phyloP scores from a whole-genome alignment of 2,888 invertebrate genomes.

The Netelia melanura region DNA sequence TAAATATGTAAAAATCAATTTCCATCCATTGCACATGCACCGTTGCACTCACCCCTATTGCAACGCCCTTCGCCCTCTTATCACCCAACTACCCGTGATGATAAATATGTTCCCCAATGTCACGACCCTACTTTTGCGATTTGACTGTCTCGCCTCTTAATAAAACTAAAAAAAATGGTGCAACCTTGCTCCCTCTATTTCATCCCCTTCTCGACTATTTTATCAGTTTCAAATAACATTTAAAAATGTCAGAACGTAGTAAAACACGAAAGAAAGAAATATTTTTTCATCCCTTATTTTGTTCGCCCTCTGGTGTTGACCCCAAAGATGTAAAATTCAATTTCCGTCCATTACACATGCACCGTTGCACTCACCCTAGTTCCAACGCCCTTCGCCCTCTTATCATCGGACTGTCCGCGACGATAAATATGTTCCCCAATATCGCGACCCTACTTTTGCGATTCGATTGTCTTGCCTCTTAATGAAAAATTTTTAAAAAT shows the following conservation, averaged over 20 bases:
- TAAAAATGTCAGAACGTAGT: background rate
- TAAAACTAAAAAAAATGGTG: background rate
- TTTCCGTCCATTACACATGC: constrained; percentile 65
- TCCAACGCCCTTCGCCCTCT: background rate
- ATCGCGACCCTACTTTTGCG: too few species aligned
- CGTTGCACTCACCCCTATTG: background rate
- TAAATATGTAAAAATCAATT: constrained; percentile 74
- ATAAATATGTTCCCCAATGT: too few species aligned
- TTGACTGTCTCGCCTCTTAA: too few species aligned
- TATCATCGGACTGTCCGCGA: background rate
- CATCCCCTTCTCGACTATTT: background rate
- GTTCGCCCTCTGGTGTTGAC: background rate
- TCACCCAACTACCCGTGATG: background rate
- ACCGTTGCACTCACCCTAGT: background rate
- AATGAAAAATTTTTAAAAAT: background rate
- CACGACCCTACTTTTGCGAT: too few species aligned
- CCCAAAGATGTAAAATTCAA: constrained; percentile 73
- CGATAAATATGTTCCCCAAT: too few species aligned
- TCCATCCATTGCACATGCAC: constrained; percentile 55
- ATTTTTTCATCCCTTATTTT: background rate
- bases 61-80: background rate
- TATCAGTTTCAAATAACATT: background rate
- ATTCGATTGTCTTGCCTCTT: too few species aligned
- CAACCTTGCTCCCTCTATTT: background rate
- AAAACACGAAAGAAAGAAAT: background rate